phyloP scores from a whole-genome alignment of 2,888 invertebrate genomes.

The Pseudococcus viburni region DNA sequence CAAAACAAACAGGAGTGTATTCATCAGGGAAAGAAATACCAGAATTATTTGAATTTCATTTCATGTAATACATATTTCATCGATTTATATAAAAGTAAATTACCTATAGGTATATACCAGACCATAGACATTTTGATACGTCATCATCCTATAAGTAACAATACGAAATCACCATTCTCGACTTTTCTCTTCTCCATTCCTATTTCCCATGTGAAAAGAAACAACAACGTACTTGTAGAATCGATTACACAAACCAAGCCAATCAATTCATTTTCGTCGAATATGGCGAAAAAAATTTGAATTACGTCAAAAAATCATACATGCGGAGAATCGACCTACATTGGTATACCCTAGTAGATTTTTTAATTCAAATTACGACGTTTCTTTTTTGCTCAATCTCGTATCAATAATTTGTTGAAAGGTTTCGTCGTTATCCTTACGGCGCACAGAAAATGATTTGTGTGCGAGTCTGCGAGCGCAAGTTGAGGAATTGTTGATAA shows the following conservation, averaged over 20 bases:
- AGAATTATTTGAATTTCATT: not conserved
- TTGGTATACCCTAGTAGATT: not conserved
- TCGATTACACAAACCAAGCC: not conserved
- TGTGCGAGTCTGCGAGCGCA: not conserved
- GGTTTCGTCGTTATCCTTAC: not conserved
- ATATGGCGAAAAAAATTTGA: not conserved
- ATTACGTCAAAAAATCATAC: not conserved
- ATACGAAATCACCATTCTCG: not conserved
- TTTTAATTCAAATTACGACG: not conserved
- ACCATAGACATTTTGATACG: not conserved
- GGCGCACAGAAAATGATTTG: not conserved
- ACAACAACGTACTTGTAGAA: not conserved
- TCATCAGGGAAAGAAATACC: no score
- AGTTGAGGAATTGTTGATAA: constrained; percentile 7
- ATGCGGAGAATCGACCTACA: not conserved
- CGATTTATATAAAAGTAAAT: not conserved
- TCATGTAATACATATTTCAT: not conserved
- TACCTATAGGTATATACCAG: not conserved
- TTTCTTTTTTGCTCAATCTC: not conserved
- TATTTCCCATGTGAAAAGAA: not conserved
- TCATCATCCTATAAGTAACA: not conserved
- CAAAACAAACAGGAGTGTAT: no score
- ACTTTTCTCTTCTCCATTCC: not conserved
- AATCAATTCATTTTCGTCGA: constrained; percentile 7
- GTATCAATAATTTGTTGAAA: constrained; percentile 6